A percentile compares a stretch with the other conserved stretches of the same genome.
Evolutionary conservation across 2,113 vertebrate species (phyloP).

Genomic region (Poeciliopsis prolifica): DNA sequence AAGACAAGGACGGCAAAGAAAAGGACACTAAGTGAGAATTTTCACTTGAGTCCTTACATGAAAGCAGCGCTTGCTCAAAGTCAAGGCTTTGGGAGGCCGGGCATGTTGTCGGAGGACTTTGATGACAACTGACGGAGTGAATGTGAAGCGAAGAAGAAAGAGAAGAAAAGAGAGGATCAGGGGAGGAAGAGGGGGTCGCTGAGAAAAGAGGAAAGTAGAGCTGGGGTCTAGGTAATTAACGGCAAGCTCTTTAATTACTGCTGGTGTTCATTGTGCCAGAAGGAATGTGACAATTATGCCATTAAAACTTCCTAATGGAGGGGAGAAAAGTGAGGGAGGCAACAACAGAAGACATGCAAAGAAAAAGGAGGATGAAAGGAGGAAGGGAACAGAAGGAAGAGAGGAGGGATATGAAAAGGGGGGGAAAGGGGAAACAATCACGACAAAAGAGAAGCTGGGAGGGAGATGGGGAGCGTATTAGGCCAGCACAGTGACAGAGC

Average conservation of each 20-base stretch:
- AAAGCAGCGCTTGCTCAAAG: constrained; percentile 72
- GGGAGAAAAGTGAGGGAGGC: constrained; percentile 18
- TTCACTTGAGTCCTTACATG: constrained; percentile 72
- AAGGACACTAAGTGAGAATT: constrained; percentile 68
- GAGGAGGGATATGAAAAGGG: constrained; percentile 73
- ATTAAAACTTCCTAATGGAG: constrained; percentile 79
- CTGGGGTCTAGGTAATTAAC: constrained; percentile 80
- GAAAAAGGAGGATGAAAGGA: constrained; percentile 74
- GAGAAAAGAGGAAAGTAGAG: constrained; percentile 69
- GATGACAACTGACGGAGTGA: constrained; percentile 70
- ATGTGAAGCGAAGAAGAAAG: constrained; percentile 70
- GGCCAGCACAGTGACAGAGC: constrained; percentile 82
- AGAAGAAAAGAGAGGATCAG: constrained; percentile 52
- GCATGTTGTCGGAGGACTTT: constrained; percentile 68
- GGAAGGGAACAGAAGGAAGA: constrained; percentile 71
- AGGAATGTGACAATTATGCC: constrained; percentile 82
- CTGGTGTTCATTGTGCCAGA: constrained; percentile 79
- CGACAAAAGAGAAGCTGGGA: constrained; percentile 78
- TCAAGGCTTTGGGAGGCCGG: constrained; percentile 69
- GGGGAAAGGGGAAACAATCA: constrained; percentile 74
- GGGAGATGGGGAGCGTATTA: constrained; percentile 73
- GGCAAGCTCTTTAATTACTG: constrained; percentile 80
- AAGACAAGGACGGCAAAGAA: constrained; percentile 57
- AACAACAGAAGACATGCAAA: constrained; percentile 75
- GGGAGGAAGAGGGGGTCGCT: constrained; percentile 38